phyloP scores from a whole-genome alignment of 2,888 invertebrate species.

The Lasius fuliginosus region DNA sequence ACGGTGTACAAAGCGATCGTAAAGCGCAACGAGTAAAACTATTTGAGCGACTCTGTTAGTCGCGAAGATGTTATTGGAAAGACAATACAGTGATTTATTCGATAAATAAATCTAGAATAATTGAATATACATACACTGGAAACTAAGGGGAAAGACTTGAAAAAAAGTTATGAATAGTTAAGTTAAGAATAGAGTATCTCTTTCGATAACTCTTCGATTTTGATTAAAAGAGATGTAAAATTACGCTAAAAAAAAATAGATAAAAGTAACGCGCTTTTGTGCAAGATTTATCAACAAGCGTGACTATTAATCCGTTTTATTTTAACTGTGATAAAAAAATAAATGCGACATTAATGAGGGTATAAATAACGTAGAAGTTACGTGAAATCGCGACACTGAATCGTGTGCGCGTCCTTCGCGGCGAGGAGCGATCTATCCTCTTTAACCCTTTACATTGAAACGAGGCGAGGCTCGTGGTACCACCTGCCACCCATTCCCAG shows the following conservation, averaged over 20 bases:
- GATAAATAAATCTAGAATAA: not conserved
- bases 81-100: not conserved
- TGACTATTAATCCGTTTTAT: not conserved
- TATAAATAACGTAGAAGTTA: slow-evolving; percentile 11
- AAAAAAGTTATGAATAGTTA: not conserved
- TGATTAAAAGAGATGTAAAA: not conserved
- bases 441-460: slow-evolving; percentile 55
- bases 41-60: slow-evolving; percentile 2
- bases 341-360: not conserved
- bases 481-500: slow-evolving; percentile 58
- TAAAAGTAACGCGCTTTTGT: not conserved
- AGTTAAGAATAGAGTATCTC: not conserved
- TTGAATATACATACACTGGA: not conserved
- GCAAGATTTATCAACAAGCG: not conserved
- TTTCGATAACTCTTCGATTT: not conserved
- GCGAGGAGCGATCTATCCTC: slow-evolving; percentile 49
- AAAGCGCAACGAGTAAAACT: not conserved
- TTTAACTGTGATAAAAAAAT: not conserved
- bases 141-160: not conserved
- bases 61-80: not conserved
- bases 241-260: not conserved
- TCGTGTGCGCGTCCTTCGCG: slow-evolving; percentile 7
- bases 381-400: slow-evolving; percentile 12
- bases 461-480: slow-evolving; percentile 57
- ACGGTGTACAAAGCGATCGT: slow-evolving; percentile 34